Percentiles rank a stretch among this genome's conserved stretches.
Evolutionary conservation across 2,113 vertebrate genomes (phyloP).

Genomic region (Numida meleagris): DNA sequence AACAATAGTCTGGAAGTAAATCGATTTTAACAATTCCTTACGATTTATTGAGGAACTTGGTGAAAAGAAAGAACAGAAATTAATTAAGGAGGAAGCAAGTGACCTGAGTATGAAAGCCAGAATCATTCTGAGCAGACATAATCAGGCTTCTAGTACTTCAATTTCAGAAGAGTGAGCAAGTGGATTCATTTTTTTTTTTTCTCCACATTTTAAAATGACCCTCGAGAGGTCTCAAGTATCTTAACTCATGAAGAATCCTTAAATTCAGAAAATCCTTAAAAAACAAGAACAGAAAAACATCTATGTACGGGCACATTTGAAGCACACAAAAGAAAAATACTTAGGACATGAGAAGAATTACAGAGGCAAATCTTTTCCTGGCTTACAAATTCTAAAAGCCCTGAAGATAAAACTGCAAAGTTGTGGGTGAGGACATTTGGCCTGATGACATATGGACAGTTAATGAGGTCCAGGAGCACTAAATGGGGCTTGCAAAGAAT

Average conservation of each 20-base stretch:
- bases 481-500: slow-evolving; percentile 25
- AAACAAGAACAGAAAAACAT: not conserved
- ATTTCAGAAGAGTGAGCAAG: not conserved
- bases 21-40: not conserved
- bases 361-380: not conserved
- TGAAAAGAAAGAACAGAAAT: not conserved
- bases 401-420: not conserved
- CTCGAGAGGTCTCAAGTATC: not conserved
- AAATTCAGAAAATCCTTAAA: not conserved
- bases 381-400: not conserved
- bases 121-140: accelerated
- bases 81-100: not conserved
- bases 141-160: accelerated
- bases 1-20: not conserved
- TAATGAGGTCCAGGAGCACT: slow-evolving; percentile 33
- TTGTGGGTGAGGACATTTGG: slow-evolving; percentile 9
- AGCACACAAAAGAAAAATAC: not conserved
- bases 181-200: not conserved
- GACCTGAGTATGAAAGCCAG: accelerated
- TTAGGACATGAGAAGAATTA: not conserved
- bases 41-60: accelerated
- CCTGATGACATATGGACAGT: slow-evolving; percentile 28
- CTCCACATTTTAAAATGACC: not conserved
- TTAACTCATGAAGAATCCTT: not conserved
- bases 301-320: not conserved